A percentile compares a stretch with the other conserved stretches of the same genome.
These are phyloP conservation scores for Mirounga angustirostris DNA, from an alignment of 2,113 vertebrate species.

Conservation along the genomic window DNA sequence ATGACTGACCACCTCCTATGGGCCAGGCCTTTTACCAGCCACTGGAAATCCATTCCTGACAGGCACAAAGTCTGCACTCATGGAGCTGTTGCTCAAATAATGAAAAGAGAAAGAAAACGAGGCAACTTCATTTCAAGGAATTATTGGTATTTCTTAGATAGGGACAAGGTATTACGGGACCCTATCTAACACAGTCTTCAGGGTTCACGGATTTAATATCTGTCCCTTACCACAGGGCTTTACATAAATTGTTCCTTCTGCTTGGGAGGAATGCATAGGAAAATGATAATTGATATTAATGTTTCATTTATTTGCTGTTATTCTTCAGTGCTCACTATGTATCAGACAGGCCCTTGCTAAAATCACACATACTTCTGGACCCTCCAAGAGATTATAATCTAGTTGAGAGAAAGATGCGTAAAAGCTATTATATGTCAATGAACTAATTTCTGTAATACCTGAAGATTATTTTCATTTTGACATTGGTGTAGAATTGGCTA, in stretches of 20 bases:
- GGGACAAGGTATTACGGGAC: not conserved
- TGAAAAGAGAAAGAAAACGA: not conserved
- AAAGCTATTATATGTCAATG: not conserved
- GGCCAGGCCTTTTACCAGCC: not conserved
- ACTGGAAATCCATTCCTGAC: not conserved
- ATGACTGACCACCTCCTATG: not conserved
- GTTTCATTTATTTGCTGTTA: not conserved
- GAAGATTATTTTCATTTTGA: constrained; percentile 27
- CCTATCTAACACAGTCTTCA: not conserved
- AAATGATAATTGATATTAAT: not conserved
- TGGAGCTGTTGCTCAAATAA: not conserved
- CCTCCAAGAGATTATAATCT: not conserved
- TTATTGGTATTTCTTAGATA: not conserved
- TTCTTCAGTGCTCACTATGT: not conserved
- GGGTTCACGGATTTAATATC: not conserved
- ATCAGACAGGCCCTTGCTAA: not conserved
- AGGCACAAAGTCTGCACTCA: not conserved
- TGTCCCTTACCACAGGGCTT: not conserved
- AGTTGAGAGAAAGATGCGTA: not conserved
- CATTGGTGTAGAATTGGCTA: not conserved
- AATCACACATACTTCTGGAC: not conserved
- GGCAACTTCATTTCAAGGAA: not conserved
- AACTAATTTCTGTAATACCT: not conserved
- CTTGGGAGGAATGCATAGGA: not conserved
- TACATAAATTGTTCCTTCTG: not conserved